phyloP scores from a whole-genome alignment of 2,888 invertebrate species.

The Sclerodermus sp. region DNA sequence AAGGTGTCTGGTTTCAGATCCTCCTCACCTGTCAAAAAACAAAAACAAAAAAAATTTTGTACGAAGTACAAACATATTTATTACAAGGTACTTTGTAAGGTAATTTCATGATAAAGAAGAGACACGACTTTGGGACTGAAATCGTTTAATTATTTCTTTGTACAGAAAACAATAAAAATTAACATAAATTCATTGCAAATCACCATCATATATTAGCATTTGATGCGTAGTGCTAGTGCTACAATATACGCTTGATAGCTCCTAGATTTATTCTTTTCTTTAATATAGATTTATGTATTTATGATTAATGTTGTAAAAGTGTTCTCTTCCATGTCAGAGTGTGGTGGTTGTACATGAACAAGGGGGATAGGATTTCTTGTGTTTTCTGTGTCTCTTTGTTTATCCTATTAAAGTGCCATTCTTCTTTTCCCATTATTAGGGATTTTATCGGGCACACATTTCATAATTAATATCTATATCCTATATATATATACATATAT shows the following conservation, averaged over 20 bases:
- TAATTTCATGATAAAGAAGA: not conserved
- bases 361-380: slow-evolving; percentile 24
- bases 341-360: slow-evolving; percentile 30
- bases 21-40: too few relatives aligned
- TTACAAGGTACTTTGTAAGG: too few relatives aligned
- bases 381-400: slow-evolving; percentile 18
- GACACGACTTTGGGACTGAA: slow-evolving; percentile 40
- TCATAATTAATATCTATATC: slow-evolving; percentile 24
- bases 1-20: too few relatives aligned
- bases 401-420: slow-evolving; percentile 27
- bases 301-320: slow-evolving; percentile 43
- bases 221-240: slow-evolving; percentile 50
- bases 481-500: slow-evolving; percentile 19
- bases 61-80: too few relatives aligned
- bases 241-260: slow-evolving; percentile 50
- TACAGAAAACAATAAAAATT: slow-evolving; percentile 54
- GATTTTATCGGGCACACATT: slow-evolving; percentile 30
- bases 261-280: slow-evolving; percentile 43
- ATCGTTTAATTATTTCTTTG: slow-evolving; percentile 54
- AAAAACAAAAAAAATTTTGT: too few relatives aligned
- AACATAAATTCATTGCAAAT: slow-evolving; percentile 53
- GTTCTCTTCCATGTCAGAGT: slow-evolving; percentile 22
- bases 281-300: slow-evolving; percentile 39
- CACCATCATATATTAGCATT: slow-evolving; percentile 53
- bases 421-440: slow-evolving; percentile 24